Evolutionary conservation across 2,888 invertebrate species (phyloP).

Genomic region (Thyatira batis): DNA sequence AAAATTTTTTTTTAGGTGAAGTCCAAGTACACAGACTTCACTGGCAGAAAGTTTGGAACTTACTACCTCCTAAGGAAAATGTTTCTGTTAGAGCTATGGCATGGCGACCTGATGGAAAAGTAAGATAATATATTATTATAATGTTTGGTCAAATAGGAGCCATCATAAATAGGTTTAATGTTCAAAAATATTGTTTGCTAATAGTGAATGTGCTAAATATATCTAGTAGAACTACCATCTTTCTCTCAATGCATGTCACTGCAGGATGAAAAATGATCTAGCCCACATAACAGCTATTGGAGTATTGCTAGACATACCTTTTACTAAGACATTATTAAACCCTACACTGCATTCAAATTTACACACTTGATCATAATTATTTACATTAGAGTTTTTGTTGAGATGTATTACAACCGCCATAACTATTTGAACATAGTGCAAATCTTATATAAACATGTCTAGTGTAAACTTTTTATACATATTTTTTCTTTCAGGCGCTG

Average conservation of each 20-base stretch:
- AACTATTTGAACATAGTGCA: not conserved
- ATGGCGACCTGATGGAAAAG: constrained; percentile 98
- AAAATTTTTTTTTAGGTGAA: constrained; percentile 84
- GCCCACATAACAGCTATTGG: no score
- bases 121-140: constrained; percentile 65
- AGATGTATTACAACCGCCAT: not conserved
- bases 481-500: constrained; percentile 77
- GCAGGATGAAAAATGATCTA: no score
- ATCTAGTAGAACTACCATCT: no score
- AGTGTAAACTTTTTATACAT: not conserved
- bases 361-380: not conserved
- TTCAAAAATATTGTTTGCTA: no score
- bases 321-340: not conserved
- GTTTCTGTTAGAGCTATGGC: constrained; percentile 89
- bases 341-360: not conserved
- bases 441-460: no score
- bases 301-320: not conserved
- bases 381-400: no score
- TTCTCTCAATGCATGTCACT: no score
- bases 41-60: constrained; percentile 96
- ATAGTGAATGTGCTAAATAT: no score
- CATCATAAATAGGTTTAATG: no score
- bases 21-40: constrained; percentile 93
- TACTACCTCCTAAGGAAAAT: constrained; percentile 89
- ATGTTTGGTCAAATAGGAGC: no score